Evolutionary conservation across 2,113 vertebrate species (phyloP), one percentile per base, ranked within the genome.

Genomic region (Nycticorax nycticorax): DNA sequence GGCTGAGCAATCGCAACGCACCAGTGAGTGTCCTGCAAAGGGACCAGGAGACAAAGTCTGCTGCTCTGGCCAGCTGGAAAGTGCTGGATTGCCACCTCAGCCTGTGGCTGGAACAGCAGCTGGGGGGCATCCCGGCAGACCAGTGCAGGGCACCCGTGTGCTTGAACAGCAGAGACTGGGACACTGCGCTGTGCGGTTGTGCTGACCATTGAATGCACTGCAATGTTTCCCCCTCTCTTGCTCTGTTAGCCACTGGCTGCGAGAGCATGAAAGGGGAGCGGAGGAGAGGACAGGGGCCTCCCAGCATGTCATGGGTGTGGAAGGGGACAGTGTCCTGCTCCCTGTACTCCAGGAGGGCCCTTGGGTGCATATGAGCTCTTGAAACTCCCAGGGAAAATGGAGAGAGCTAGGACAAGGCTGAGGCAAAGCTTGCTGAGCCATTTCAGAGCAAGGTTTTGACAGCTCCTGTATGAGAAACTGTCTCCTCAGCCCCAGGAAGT

Each of bases 281-380:
- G n/a, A 60, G 35, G 48, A 74, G 39, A 67, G 30, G 11, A 28
- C 5, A 32, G 23, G 23, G 16, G 3, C n/a, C 26, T 81, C 33
- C 10, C 18, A 4, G 1, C 1, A 1, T n/a, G 1, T 3, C 24
- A 2, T 8, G 37, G 28, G 9, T 59, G 47, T 26, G 74, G 50
- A 80, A 77, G 3, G 37, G 22, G 14, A 17, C 5, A 13, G 28
- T 12, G 45, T 23, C 53, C 32, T 16, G 23, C 56, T 74, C 22
- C 55, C 24, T 39, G 32, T 12, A 6, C 56, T 56, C n/a, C 48
- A 68, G 62, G 15, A 45, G 8, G 24, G 7, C 14, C 18, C 23
- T 26, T 48, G n/a, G 14, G 23, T 30, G 2, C 18, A 12, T 10
- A 4, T 0, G 10, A 64, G 16, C 35, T 45, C 45, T 62, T 73